phyloP scores from a whole-genome alignment of 2,113 vertebrate species.

The Pelmatolapia mariae region DNA sequence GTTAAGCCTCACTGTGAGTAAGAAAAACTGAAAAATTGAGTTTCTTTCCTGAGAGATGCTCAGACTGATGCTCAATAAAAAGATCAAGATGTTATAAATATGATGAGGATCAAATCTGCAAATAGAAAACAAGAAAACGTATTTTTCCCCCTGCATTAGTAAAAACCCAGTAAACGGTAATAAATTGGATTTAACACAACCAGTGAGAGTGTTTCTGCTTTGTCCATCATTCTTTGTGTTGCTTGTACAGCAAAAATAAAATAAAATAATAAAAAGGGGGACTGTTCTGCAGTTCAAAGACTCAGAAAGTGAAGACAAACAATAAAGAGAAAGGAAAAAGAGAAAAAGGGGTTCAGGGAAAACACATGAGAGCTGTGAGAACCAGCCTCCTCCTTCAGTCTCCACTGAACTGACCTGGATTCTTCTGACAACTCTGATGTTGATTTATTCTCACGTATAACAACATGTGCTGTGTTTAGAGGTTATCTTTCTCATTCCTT shows the following conservation, averaged over 20 bases:
- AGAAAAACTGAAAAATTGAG: neutral
- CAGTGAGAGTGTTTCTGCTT: neutral
- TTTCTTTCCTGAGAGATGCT: neutral
- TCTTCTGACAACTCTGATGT: neutral
- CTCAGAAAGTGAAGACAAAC: neutral
- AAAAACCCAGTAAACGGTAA: neutral
- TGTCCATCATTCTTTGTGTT: neutral
- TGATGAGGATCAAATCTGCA: neutral
- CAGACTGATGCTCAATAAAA: neutral
- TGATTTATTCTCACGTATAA: neutral
- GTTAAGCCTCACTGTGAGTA: neutral
- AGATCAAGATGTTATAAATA: neutral
- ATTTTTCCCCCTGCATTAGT: neutral
- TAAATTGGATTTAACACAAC: neutral
- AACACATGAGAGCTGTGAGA: neutral
- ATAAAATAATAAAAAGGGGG: neutral
- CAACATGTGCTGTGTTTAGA: neutral
- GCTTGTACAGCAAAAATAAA: neutral
- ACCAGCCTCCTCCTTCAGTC: neutral
- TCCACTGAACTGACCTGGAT: constrained; percentile 20
- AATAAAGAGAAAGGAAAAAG: neutral
- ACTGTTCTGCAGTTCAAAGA: neutral
- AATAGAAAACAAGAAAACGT: neutral
- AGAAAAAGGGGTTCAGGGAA: neutral
- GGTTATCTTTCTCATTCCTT: neutral